Evolutionary conservation across 2,888 invertebrate genomes (phyloP).

Genomic region (Agrochola circellaris): DNA sequence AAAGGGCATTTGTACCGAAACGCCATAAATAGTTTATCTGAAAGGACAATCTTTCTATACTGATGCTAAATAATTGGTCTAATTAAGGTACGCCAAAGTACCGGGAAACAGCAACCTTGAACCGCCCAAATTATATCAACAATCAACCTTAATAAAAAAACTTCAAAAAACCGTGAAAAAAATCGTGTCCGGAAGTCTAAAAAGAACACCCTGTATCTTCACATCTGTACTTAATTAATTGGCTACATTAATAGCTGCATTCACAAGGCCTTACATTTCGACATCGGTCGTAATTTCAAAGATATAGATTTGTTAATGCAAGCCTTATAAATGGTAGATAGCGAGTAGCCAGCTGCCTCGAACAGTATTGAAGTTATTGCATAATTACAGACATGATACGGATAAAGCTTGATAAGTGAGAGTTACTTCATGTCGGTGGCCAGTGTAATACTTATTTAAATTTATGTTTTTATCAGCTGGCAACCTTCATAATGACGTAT

Average conservation of each 20-base stretch:
- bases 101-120: slow-evolving; percentile 21
- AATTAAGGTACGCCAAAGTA: slow-evolving; percentile 17
- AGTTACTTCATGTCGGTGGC: slow-evolving; percentile 2
- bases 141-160: slow-evolving; percentile 9
- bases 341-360: slow-evolving; percentile 14
- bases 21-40: background rate
- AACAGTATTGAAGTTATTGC: slow-evolving; percentile 47
- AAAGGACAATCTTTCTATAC: background rate
- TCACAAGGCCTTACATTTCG: slow-evolving; percentile 56
- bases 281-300: slow-evolving; percentile 51
- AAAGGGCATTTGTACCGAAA: background rate
- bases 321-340: slow-evolving; percentile 49
- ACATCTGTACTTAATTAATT: slow-evolving; percentile 55
- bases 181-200: slow-evolving; percentile 46
- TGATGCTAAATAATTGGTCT: background rate
- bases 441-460: background rate
- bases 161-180: slow-evolving; percentile 30
- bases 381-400: slow-evolving; percentile 42
- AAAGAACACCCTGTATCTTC: slow-evolving; percentile 46
- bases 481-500: slow-evolving; percentile 12
- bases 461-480: slow-evolving; percentile 20
- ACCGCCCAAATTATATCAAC: slow-evolving; percentile 10
- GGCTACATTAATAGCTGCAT: slow-evolving; percentile 44
- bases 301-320: slow-evolving; percentile 54
- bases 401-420: slow-evolving; percentile 37